A percentile compares a stretch with the other conserved stretches of the same genome.
These are phyloP conservation scores for Phasia obesa DNA, from an alignment of 2,888 invertebrate genomes.

Conservation along the genomic window DNA sequence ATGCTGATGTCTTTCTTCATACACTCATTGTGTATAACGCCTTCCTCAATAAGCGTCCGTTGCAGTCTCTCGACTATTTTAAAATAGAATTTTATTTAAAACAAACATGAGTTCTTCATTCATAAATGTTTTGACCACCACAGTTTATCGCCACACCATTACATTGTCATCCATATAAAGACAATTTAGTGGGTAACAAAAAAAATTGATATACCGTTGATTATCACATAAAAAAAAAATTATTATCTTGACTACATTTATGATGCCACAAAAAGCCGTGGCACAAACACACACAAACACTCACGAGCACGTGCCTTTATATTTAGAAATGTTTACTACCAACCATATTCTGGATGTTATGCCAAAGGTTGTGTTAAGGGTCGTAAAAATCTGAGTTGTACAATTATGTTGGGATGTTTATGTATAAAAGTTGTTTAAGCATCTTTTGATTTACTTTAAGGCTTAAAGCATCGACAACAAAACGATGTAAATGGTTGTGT, in stretches of 20 bases:
- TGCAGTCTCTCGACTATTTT: too few relatives aligned
- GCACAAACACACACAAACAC: neutral
- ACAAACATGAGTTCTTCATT: neutral
- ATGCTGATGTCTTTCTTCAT: too few relatives aligned
- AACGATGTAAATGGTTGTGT: slow-evolving; percentile 13
- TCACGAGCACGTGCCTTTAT: neutral
- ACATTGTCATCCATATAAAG: slow-evolving; percentile 23
- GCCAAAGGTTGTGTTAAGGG: slow-evolving; percentile 52
- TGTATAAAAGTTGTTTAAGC: slow-evolving; percentile 28
- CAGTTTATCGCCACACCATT: neutral
- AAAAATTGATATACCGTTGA: slow-evolving; percentile 54
- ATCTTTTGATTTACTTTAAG: slow-evolving; percentile 24
- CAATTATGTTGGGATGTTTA: slow-evolving; percentile 28
- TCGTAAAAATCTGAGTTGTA: slow-evolving; percentile 39
- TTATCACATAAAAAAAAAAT: slow-evolving; percentile 69
- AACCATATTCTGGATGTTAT: neutral
- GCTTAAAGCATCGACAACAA: slow-evolving; percentile 27
- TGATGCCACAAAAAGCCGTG: slow-evolving; percentile 12
- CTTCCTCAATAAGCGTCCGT: too few relatives aligned
- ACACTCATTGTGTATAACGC: too few relatives aligned
- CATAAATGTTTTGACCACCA: neutral
- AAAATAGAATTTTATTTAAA: too few relatives aligned
- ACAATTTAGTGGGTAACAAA: slow-evolving; percentile 67
- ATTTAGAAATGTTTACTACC: neutral
- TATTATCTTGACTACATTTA: slow-evolving; percentile 53